Conservation (phyloP, 2,797 vertebrate genomes). For the Borostomias antarcticus region DNA sequence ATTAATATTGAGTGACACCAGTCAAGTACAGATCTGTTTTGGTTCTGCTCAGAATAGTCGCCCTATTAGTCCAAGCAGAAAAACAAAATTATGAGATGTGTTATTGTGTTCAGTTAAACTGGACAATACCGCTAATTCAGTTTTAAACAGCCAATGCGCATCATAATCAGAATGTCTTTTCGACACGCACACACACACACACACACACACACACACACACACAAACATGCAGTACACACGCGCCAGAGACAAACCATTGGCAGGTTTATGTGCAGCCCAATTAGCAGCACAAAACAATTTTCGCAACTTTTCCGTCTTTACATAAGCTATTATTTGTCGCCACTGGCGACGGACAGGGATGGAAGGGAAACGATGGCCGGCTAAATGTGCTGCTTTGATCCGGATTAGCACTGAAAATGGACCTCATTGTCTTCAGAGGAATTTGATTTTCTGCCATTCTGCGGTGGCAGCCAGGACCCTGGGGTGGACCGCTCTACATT, state of each 20-base stretch:
- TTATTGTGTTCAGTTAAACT: not conserved
- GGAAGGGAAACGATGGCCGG: conserved; percentile 13
- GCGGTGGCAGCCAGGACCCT: conserved; percentile 41
- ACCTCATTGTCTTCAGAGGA: conserved; percentile 79
- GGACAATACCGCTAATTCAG: conserved; percentile 9
- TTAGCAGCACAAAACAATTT: conserved; percentile 51
- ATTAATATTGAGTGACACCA: not conserved
- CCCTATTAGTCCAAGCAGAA: no score
- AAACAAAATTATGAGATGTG: no score
- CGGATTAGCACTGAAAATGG: conserved; percentile 77
- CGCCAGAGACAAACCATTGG: not conserved
- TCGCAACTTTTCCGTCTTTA: conserved; percentile 49
- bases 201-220: not conserved
- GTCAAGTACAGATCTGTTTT: no score
- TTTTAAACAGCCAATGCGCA: conserved; percentile 31
- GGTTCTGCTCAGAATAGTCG: no score
- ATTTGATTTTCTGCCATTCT: conserved; percentile 78
- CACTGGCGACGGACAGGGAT: conserved; percentile 48
- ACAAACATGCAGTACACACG: not conserved
- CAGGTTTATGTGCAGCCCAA: conserved; percentile 30
- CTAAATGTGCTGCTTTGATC: conserved; percentile 76
- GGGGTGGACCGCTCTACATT: conserved; percentile 58
- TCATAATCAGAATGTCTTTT: not conserved
- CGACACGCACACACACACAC: not conserved
- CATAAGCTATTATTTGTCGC: conserved; percentile 57